A percentile compares a stretch with the other conserved stretches of the same genome.
phyloP scores from a whole-genome alignment of 2,797 vertebrate species.

The Micromesistius poutassou region DNA sequence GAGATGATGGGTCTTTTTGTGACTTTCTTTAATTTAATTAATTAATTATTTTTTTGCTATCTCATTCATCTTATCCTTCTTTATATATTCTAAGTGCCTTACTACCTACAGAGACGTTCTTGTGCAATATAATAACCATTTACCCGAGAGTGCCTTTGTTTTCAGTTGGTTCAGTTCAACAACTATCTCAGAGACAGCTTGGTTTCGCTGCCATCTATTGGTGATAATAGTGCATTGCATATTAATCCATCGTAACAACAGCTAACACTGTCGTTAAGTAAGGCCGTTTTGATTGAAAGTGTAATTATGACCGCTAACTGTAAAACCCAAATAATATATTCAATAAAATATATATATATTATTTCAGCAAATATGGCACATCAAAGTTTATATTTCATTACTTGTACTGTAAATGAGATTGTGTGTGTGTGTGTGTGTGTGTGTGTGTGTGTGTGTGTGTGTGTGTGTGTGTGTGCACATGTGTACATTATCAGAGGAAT shows the following conservation, averaged over 20 bases:
- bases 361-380: background rate
- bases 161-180: background rate
- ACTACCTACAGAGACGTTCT: background rate
- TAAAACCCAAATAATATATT: background rate
- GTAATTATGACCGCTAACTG: background rate
- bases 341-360: background rate
- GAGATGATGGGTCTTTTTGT: slow-evolving; percentile 59
- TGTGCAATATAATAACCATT: background rate
- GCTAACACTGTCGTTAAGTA: background rate
- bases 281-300: background rate
- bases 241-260: background rate
- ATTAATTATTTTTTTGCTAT: slow-evolving; percentile 13
- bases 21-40: background rate
- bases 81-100: background rate
- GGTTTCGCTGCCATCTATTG: background rate
- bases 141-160: background rate
- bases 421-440: background rate
- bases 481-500: slow-evolving; percentile 30
- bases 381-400: background rate
- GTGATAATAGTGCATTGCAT: background rate
- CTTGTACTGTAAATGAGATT: background rate
- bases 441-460: background rate
- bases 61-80: background rate
- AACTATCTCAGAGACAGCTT: background rate
- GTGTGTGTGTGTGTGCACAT: background rate